Percentiles rank a stretch among this genome's conserved stretches.
Conservation (phyloP, 2,113 vertebrate genomes). For the Cichladusa arquata region DNA sequence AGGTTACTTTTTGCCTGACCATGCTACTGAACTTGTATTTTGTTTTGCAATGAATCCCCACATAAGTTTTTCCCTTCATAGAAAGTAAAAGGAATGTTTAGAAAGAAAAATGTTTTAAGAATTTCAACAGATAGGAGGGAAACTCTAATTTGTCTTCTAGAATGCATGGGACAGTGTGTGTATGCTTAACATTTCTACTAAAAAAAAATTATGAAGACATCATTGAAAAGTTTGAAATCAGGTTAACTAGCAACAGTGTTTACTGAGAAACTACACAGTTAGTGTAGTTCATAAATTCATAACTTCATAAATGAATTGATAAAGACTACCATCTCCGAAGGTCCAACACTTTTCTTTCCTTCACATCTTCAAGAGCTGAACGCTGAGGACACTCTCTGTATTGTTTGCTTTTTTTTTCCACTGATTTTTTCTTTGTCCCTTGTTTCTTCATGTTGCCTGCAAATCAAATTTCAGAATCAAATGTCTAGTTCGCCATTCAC, state of each 20-base stretch:
- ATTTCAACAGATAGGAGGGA: background rate
- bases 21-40: background rate
- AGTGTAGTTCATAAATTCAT: background rate
- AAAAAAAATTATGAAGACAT: background rate
- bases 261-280: background rate
- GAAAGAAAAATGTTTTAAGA: background rate
- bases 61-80: background rate
- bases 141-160: background rate
- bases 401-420: conserved; percentile 83
- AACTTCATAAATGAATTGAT: background rate
- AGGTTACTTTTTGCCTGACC: background rate
- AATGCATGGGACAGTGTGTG: background rate
- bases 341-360: conserved; percentile 94
- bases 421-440: conserved; percentile 84
- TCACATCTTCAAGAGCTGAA: conserved; percentile 87
- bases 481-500: background rate
- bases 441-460: conserved; percentile 88
- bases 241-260: background rate
- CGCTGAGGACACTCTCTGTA: conserved; percentile 80
- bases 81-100: background rate
- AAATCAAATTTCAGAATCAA: conserved; percentile 53
- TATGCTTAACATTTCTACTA: background rate
- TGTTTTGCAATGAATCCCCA: background rate
- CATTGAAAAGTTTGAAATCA: background rate
- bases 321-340: conserved; percentile 90